These are phyloP conservation scores for Pungitius pungitius DNA, from an alignment of 2,113 vertebrate species.

Conservation along the genomic window DNA sequence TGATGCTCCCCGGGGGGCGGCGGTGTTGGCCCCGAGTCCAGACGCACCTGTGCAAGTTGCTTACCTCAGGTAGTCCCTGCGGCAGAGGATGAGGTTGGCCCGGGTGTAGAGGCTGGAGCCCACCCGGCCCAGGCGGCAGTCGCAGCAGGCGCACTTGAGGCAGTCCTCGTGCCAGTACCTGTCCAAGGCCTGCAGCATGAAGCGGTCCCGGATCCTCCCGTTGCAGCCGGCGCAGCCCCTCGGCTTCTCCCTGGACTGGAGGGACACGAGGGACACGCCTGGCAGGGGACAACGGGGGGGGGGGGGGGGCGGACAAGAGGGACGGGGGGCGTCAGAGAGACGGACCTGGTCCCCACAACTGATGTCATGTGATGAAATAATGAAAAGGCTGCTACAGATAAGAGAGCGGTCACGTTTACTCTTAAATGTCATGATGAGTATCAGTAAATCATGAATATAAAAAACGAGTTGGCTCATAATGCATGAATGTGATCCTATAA, in stretches of 20 bases:
- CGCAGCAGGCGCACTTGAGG: conserved; percentile 95
- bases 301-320: not conserved
- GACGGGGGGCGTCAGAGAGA: not conserved
- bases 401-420: not conserved
- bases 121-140: conserved; percentile 93
- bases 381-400: not conserved
- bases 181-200: conserved; percentile 95
- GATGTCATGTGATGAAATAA: not conserved
- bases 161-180: conserved; percentile 97
- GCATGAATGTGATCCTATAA: not conserved
- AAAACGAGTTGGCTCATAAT: not conserved
- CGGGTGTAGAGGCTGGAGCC: conserved; percentile 97
- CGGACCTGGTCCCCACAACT: too few species aligned
- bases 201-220: conserved; percentile 94
- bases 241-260: conserved; percentile 93
- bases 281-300: conserved; percentile 15
- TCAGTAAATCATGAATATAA: not conserved
- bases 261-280: conserved; percentile 91
- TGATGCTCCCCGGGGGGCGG: not conserved
- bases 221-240: conserved; percentile 95
- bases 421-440: not conserved
- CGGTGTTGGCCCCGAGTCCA: not conserved
- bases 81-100: conserved; percentile 96
- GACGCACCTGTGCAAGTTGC: not conserved
- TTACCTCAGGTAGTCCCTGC: conserved; percentile 94